phyloP scores from a whole-genome alignment of 2,888 invertebrate genomes.

The Dynastes maya region DNA sequence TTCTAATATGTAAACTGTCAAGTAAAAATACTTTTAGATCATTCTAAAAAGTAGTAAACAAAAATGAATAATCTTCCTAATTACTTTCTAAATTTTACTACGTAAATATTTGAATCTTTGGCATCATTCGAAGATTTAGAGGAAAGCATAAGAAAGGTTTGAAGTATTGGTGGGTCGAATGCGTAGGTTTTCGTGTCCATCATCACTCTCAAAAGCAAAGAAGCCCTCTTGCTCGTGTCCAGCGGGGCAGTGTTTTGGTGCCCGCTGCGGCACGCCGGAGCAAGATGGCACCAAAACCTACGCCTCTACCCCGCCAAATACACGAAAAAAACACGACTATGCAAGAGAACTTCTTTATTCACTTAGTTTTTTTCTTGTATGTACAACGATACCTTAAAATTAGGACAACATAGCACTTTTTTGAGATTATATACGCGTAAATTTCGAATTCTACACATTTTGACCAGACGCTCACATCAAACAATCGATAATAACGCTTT shows the following conservation, averaged over 20 bases:
- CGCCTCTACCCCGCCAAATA: slow-evolving; percentile 69
- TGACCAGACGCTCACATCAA: slow-evolving; percentile 35
- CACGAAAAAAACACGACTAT: slow-evolving; percentile 70
- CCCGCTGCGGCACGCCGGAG: slow-evolving; percentile 70
- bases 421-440: slow-evolving; percentile 55
- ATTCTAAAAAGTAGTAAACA: no score
- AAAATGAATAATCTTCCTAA: no score
- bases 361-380: slow-evolving; percentile 56
- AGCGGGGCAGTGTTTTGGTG: slow-evolving; percentile 72
- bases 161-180: slow-evolving; percentile 39
- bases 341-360: slow-evolving; percentile 72
- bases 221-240: slow-evolving; percentile 71
- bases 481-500: neutral
- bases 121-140: neutral
- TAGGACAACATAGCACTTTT: slow-evolving; percentile 56
- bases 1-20: no score
- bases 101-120: neutral
- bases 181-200: slow-evolving; percentile 52
- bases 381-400: slow-evolving; percentile 60
- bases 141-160: neutral
- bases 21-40: no score
- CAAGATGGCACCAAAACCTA: slow-evolving; percentile 76
- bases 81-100: neutral
- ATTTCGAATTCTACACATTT: slow-evolving; percentile 47
- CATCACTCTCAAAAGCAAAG: slow-evolving; percentile 59